These are phyloP conservation scores for Sylvietta virens DNA, from an alignment of 2,113 vertebrate species.

Conservation along the genomic window DNA sequence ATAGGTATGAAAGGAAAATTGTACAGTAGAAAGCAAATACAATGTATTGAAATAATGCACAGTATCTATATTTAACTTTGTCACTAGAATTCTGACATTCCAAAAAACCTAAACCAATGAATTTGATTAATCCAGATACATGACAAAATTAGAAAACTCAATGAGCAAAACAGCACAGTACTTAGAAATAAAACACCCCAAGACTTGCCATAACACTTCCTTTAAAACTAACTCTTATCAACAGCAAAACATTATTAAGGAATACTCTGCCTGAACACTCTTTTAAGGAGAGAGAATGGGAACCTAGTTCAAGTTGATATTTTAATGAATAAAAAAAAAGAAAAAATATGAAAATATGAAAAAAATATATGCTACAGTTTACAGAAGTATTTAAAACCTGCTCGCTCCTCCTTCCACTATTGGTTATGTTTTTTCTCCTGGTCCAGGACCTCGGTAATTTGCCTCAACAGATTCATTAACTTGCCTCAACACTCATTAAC, in stretches of 20 bases:
- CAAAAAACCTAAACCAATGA: background rate
- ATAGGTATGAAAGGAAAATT: background rate
- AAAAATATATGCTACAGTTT: background rate
- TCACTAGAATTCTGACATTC: background rate
- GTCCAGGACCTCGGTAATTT: background rate
- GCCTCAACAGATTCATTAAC: background rate
- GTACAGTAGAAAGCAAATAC: slow-evolving; percentile 1
- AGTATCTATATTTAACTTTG: background rate
- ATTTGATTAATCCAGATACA: background rate
- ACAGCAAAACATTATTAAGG: background rate
- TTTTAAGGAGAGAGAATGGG: background rate
- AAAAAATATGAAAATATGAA: too few species aligned
- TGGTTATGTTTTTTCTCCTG: background rate
- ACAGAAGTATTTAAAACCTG: background rate
- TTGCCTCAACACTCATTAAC: background rate
- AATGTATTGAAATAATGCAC: background rate
- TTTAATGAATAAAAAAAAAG: too few species aligned
- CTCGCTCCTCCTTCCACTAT: background rate
- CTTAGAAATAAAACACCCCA: background rate
- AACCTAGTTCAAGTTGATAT: background rate
- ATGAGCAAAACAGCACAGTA: background rate
- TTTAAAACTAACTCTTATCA: background rate
- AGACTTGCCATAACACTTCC: background rate
- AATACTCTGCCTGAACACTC: background rate
- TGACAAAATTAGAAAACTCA: background rate